Base-by-base conservation (phyloP, 2,797 vertebrate genomes). In the Platalea minor region DNA sequence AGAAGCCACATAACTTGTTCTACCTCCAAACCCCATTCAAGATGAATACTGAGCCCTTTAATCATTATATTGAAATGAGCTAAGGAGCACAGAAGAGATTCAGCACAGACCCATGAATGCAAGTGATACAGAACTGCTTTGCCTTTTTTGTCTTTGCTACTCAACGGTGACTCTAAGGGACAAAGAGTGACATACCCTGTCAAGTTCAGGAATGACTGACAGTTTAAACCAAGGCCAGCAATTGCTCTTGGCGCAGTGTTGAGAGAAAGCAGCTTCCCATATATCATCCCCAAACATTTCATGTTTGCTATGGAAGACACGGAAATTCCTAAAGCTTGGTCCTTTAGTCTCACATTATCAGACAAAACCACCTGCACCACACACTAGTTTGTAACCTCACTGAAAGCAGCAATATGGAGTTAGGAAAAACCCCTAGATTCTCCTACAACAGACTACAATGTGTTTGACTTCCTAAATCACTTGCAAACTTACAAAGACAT, bases 261-360 rank as follows among this genome's bases (percentile, higher is more conserved):
- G 0, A 61, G 28, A 85, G 41, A 85, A 80, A 80, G 39, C 48
- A 77, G 45, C 37, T 91, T 48, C 39, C 54, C 3, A 0, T 5
- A 26, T 6, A 26, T 37, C 53, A 61, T 13, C 24, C 65, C 37
- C 39, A 78, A 46, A 48, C 24, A 68, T 17, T 12, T 59, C 4
- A 31, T 0, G 3, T n/a, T 69, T 73, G 20, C 41, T 64, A 12
- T 3, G 20, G 53, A 86, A 83, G 85, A 72, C 8, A 64, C 0
- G 3, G 35, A 60, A 73, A 72, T 68, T 78, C 67, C 63, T 59
- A 28, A 75, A 88, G 20, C 31, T 48, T 78, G 33, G 57, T 84
- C 26, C 29, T 72, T 70, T 23, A 51, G 19, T 43, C 53, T 84
- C 31, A 33, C 0, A 0, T 24, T 60, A 67, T 24, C 28, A 74